These are phyloP conservation scores for Lepus timidus DNA, from an alignment of 2,113 vertebrate genomes.

Conservation along the genomic window DNA sequence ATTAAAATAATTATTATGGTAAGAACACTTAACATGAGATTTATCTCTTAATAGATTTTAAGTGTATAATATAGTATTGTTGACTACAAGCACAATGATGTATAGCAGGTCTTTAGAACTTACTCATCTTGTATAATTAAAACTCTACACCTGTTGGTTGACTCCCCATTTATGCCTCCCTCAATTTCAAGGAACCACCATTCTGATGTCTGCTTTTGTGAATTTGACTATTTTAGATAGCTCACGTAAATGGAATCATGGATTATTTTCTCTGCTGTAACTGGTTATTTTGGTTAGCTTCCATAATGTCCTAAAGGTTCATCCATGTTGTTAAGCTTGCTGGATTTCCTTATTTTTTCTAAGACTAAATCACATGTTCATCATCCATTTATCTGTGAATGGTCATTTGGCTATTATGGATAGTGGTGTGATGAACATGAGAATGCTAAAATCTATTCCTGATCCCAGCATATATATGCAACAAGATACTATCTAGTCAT, in stretches of 20 bases:
- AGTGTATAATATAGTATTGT: not conserved
- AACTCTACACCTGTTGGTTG: not conserved
- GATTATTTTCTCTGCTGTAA: not conserved
- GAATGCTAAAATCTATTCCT: not conserved
- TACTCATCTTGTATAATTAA: not conserved
- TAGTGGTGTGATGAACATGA: not conserved
- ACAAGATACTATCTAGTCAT: too few relatives aligned
- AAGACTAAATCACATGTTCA: not conserved
- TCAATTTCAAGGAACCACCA: too few relatives aligned
- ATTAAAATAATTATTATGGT: not conserved
- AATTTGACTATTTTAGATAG: not conserved
- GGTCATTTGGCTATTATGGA: not conserved
- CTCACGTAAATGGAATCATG: not conserved
- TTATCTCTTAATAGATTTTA: not conserved
- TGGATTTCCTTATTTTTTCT: not conserved
- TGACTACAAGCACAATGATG: not conserved
- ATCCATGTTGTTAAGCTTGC: not conserved
- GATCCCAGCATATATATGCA: too few relatives aligned
- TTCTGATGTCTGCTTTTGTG: not conserved
- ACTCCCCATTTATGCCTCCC: rapidly evolving
- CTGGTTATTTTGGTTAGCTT: not conserved
- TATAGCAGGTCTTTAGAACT: not conserved
- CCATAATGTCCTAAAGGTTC: not conserved
- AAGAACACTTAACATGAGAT: not conserved
- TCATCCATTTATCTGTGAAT: not conserved